Base-by-base conservation (phyloP, 2,797 vertebrate species). In the Pelochelys cantorii region DNA sequence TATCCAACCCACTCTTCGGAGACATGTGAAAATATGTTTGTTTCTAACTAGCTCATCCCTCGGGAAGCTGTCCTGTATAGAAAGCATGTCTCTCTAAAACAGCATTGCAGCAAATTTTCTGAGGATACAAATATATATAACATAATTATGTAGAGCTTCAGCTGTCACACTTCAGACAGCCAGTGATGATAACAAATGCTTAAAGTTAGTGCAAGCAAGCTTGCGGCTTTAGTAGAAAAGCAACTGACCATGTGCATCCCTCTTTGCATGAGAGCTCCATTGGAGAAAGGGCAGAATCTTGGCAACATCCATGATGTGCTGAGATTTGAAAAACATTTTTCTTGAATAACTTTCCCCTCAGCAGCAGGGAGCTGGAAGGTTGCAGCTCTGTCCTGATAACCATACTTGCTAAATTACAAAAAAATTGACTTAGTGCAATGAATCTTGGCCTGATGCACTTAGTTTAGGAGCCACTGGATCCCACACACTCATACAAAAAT, bases 311-410 rank as follows among this genome's bases (percentile, higher is more conserved):
- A 88, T 84, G 55, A 87, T 93, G 88, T 83, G 79, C 57, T 92
- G 93, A 96, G 93, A 95, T 90, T 77, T 95, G 86, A 79, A 94
- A 96, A 85, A 84, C 48, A 62, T 92, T 94, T 92, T 57, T 83
- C 57, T 81, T 57, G 34, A 75, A 93, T 91, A 68, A 87, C 90
- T 96, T 92, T 95, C 62, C 74, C 65, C 86, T 88, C 86, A 55
- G 85, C 83, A 91, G 11, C 55, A 90, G 81, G 90, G 71, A 96
- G 56, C 48, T 83, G 55, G 60, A 88, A 71, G 53, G 57, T 62
- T 92, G 81, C 90, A 91, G 77, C 90, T 91, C 86, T 81, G 57
- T 71, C 13, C 42, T 83, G 75, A 93, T 87, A 92, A 93, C 89
- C 89, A 87, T 1, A 92, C 84, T 48, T 88, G 27, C 81, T 77